Evolutionary conservation across 2,888 invertebrate genomes (phyloP), one percentile per base, ranked within the genome.

Genomic region (Pandemis cinnamomeana): DNA sequence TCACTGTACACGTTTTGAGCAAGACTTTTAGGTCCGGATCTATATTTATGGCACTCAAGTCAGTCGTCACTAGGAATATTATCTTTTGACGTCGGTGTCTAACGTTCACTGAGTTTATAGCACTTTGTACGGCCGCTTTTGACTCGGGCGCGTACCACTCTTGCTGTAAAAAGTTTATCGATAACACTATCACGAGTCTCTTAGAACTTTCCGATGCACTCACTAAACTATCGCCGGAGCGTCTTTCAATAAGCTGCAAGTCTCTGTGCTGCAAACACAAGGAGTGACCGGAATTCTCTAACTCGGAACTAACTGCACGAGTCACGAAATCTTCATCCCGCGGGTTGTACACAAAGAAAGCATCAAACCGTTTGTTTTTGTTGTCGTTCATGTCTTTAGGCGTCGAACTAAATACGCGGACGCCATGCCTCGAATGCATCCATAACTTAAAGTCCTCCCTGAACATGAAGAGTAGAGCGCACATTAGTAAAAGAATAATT

Each of bases 131-230:
- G 1, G 97, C 97, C 42, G 97, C 96, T 81, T 97, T 96, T 81
- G 98, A 97, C 85, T 98, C 98, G 7, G 96, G 96, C 83, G 96
- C 94, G 80, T 96, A 95, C 98, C 98, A 98, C 88, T 98, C 98
- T 91, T 96, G 96, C 85, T 96, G 95, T 80, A 98, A 95, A 88
- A 98, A 97, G 83, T 96, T 95, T 82, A 97, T 96, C 0, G 98
- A 97, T 81, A 98, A 94, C 80, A 98, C 95, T 83, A 98, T 95
- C 78, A 98, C 94, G 76, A 98, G 96, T 83, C 97, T 95, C 84
- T 96, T 95, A 67, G 96, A 95, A 86, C 95, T 95, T 87, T 96
- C 95, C 42, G 93, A 89, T 55, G 94, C 94, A 91, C 92, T 91
- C 80, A 94, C 92, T 89, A 95, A 91, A 88, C 92, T 93, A 81